A percentile compares a stretch with the other conserved stretches of the same genome.
Conservation (phyloP, 2,888 invertebrate species). For the Zootermopsis nevadensis region DNA sequence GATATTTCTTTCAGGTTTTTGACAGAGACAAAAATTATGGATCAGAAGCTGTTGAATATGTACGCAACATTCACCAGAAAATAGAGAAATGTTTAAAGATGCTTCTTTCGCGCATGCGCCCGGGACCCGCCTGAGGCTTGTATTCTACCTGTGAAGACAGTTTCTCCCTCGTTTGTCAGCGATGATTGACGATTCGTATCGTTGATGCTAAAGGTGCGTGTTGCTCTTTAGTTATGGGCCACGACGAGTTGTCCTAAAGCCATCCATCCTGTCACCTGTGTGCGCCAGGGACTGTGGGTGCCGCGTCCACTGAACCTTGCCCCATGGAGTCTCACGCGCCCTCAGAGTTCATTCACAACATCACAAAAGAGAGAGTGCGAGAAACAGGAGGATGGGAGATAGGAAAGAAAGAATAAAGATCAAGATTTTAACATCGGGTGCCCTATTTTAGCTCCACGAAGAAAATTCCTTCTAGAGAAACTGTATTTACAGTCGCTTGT, state of each 20-base stretch:
- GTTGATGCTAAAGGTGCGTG: constrained; percentile 21
- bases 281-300: not conserved
- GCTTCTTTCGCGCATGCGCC: not conserved
- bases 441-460: too few species aligned
- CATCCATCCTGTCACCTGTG: constrained; percentile 19
- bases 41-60: not conserved
- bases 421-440: too few species aligned
- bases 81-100: not conserved
- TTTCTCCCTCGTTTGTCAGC: constrained; percentile 32
- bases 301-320: not conserved
- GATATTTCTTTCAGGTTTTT: not conserved
- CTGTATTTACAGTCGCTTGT: too few species aligned
- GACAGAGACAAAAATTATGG: not conserved
- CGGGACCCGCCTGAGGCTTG: not conserved
- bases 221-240: constrained; percentile 9
- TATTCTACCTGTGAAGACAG: not conserved
- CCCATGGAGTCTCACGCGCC: not conserved
- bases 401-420: too few species aligned
- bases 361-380: too few species aligned
- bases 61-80: not conserved
- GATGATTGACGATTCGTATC: constrained; percentile 31
- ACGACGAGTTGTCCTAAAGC: not conserved
- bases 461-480: too few species aligned
- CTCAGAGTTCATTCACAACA: too few species aligned
- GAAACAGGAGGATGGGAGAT: too few species aligned